Percentiles rank a stretch among this genome's conserved stretches.
Conservation (phyloP, 1,140 invertebrate species). For the Diabrotica undecimpunctata region DNA sequence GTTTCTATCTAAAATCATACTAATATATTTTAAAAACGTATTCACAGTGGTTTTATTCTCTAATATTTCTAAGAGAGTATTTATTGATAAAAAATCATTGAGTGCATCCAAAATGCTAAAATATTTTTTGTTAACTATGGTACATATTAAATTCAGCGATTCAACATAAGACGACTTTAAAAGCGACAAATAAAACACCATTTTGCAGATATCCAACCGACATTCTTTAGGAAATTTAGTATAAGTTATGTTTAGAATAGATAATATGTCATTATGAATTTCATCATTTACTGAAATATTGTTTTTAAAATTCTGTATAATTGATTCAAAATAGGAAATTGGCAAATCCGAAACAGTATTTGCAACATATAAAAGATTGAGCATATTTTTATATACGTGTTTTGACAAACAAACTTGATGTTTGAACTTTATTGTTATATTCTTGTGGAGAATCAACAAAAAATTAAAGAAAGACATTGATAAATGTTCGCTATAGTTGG, state of each 20-base stretch:
- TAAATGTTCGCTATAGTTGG: too few species aligned
- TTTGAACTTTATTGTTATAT: too few species aligned
- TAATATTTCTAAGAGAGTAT: background rate
- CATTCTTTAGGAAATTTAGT: conserved; percentile 2
- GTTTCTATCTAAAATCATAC: conserved; percentile 2
- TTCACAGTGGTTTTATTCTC: background rate
- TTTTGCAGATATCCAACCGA: conserved; percentile 18
- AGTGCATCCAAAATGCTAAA: conserved; percentile 9
- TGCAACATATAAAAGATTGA: too few species aligned
- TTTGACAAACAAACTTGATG: too few species aligned
- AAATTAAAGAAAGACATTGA: too few species aligned
- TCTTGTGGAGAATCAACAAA: too few species aligned
- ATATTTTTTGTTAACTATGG: background rate
- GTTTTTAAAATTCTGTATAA: background rate
- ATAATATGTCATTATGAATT: conserved; percentile 13
- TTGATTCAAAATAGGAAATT: too few species aligned
- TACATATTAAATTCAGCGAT: background rate
- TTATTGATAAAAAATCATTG: conserved; percentile 13
- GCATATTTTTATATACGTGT: too few species aligned
- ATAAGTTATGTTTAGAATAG: conserved; percentile 13
- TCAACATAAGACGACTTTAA: conserved; percentile 14
- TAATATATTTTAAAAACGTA: conserved; percentile 5
- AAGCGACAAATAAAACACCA: conserved; percentile 15
- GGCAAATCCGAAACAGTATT: too few species aligned
- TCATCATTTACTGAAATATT: conserved; percentile 21